A percentile compares a stretch with the other conserved stretches of the same genome.
Evolutionary conservation across 1,140 invertebrate genomes (phyloP).

Genomic region (Diploscapter pachys): DNA sequence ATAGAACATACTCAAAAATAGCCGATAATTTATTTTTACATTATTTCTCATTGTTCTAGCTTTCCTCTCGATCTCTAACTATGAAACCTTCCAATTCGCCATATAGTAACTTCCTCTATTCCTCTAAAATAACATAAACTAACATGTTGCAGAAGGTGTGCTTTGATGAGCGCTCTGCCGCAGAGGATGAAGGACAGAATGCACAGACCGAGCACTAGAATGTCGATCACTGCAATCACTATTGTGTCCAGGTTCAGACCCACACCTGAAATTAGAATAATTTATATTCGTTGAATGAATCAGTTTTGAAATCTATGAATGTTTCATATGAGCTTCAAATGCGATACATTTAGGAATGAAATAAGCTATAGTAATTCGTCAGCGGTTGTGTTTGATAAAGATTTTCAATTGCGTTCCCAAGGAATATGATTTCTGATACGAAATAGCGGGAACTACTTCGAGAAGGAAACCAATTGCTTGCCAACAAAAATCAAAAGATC

Average conservation of each 20-base stretch:
- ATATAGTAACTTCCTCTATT: not conserved
- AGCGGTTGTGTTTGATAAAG: not conserved
- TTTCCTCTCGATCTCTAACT: too few species aligned
- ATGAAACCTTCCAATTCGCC: too few species aligned
- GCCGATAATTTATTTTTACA: not conserved
- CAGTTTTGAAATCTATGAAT: slow-evolving; percentile 22
- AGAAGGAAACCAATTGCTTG: slow-evolving; percentile 22
- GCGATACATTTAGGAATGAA: slow-evolving; percentile 37
- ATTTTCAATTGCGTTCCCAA: not conserved
- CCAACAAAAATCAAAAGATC: slow-evolving; percentile 26
- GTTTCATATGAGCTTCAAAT: not conserved
- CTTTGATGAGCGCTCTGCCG: slow-evolving; percentile 79
- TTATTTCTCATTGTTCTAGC: not conserved
- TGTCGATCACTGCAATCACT: slow-evolving; percentile 70
- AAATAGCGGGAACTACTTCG: not conserved
- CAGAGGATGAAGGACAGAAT: slow-evolving; percentile 79
- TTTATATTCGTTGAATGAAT: slow-evolving; percentile 63
- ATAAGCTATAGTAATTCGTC: slow-evolving; percentile 1
- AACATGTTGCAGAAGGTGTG: slow-evolving; percentile 78
- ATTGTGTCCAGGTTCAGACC: slow-evolving; percentile 45
- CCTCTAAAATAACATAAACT: slow-evolving; percentile 22
- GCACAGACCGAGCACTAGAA: slow-evolving; percentile 81
- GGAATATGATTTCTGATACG: not conserved
- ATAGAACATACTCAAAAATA: not conserved
- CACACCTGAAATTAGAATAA: slow-evolving; percentile 68